Conservation (phyloP, 2,113 vertebrate species). For the Pelvicachromis taeniatus region DNA sequence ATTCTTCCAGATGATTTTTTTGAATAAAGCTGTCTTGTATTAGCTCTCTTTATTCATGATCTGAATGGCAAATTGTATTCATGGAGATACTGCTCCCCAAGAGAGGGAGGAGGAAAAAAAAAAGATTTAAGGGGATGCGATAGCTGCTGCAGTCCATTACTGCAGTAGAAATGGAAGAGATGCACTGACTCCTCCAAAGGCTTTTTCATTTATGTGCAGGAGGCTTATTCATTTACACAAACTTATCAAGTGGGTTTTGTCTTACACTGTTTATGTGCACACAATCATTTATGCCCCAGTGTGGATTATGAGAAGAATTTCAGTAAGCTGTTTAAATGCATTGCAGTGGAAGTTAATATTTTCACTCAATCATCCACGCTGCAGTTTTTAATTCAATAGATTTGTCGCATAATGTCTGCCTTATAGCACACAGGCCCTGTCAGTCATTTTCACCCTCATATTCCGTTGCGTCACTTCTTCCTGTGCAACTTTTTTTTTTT, state of each 20-base stretch:
- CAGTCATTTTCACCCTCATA: conserved; percentile 5
- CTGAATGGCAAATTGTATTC: conserved; percentile 47
- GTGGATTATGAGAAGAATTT: neutral
- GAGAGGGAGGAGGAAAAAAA: neutral
- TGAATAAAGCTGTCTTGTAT: conserved; percentile 20
- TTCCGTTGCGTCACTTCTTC: neutral
- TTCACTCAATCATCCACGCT: conserved; percentile 24
- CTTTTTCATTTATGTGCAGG: conserved; percentile 12
- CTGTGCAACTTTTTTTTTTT: neutral
- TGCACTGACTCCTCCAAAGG: conserved; percentile 3
- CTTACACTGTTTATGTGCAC: conserved; percentile 5
- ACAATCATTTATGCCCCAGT: neutral
- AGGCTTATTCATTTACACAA: conserved; percentile 47
- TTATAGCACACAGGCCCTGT: neutral
- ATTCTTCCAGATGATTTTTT: neutral
- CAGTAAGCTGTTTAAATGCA: conserved; percentile 28
- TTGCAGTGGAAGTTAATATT: conserved; percentile 16
- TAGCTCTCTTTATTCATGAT: conserved; percentile 47
- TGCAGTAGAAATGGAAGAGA: neutral
- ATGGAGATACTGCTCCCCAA: conserved; percentile 22
- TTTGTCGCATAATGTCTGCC: conserved; percentile 34
- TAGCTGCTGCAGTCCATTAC: conserved; percentile 39
- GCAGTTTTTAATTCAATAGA: conserved; percentile 29
- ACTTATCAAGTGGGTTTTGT: conserved; percentile 41
- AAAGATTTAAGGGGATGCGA: conserved; percentile 27